phyloP scores from a whole-genome alignment of 2,888 invertebrate species.

The Drosophila tripunctata region DNA sequence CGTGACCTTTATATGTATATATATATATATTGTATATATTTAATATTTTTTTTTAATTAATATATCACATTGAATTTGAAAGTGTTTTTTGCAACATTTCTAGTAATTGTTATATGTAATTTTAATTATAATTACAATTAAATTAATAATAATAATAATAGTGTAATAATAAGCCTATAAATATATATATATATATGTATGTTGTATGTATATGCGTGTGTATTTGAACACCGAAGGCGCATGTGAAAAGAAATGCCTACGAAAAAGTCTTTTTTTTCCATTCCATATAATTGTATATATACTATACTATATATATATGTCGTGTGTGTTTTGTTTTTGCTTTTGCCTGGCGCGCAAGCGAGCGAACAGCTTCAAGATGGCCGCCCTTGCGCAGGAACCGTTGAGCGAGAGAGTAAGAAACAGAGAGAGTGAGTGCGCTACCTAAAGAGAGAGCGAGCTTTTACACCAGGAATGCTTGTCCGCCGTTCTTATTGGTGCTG shows the following conservation, averaged over 20 bases:
- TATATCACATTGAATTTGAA: slow-evolving; percentile 78
- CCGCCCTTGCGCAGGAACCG: slow-evolving; percentile 68
- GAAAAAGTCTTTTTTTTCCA: slow-evolving; percentile 79
- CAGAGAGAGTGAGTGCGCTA: neutral
- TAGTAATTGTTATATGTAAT: slow-evolving; percentile 67
- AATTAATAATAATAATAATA: slow-evolving; percentile 43
- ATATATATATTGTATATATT: slow-evolving; percentile 37
- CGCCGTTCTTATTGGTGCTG: slow-evolving; percentile 73
- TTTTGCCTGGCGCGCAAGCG: slow-evolving; percentile 48
- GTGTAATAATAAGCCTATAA: slow-evolving; percentile 62
- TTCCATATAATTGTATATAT: slow-evolving; percentile 14
- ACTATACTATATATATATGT: slow-evolving; percentile 9
- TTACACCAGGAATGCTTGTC: slow-evolving; percentile 84
- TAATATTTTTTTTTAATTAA: slow-evolving; percentile 60
- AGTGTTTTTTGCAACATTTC: slow-evolving; percentile 76
- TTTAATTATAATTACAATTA: slow-evolving; percentile 29
- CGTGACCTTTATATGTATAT: slow-evolving; percentile 23
- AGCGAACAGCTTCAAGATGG: slow-evolving; percentile 71
- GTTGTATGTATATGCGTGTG: slow-evolving; percentile 18
- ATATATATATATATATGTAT: slow-evolving; percentile 36
- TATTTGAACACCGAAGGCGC: slow-evolving; percentile 68
- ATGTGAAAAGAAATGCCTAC: slow-evolving; percentile 76
- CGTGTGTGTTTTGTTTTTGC: slow-evolving; percentile 8
- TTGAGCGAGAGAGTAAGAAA: slow-evolving; percentile 23
- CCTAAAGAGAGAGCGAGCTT: slow-evolving; percentile 26